Base-by-base conservation (phyloP, 2,888 invertebrate genomes). In the Malthinus seriepunctatus region DNA sequence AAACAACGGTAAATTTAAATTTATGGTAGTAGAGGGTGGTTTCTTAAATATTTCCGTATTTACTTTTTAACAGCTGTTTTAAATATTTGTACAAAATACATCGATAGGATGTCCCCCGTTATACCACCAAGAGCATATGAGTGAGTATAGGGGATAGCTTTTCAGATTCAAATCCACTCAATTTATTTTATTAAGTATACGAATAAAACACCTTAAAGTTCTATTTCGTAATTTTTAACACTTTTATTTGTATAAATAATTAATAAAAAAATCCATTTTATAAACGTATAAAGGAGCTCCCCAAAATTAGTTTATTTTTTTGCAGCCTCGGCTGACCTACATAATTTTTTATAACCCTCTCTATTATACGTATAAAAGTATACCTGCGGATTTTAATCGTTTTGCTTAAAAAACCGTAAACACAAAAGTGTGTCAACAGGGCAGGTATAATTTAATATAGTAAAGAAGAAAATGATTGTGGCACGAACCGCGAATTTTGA, bases 381-480 rank as follows among this genome's bases (percentile, higher is more conserved):
- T 54, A 54, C 54, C 54, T 54, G 56, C 45, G 32, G 47, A 56
- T 56, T 23, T 34, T 51, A 56, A 56, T 56, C 51, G 46, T 38
- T 51, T 39, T 14, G 47, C 46, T 37, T 56, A 47, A 56, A 56
- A 56, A 51, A 51, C 23, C 44, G 49, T 49, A 49, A 56, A 56
- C 34, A 42, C 34, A 34, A 64, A 62, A 63, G 60, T 65, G 62
- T 67, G 68, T 67, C 67, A 69, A 65, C 58, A 52, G 55, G 49
- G 51, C 66, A 64, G 64, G 63, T 65, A 68, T 45, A 45, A 45
- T 11, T 11, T 32, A 9, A 45, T 32, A 35, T 34, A 47, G 38
- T 49, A 37, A 50, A 68, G 64, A 42, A 54, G 38, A 38, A n/a
- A 15, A 34, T 54, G 42, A 10, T 38, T 32, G 45, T 11, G 23